Conservation (phyloP, 2,113 vertebrate genomes). For the Elephantulus edwardii region DNA sequence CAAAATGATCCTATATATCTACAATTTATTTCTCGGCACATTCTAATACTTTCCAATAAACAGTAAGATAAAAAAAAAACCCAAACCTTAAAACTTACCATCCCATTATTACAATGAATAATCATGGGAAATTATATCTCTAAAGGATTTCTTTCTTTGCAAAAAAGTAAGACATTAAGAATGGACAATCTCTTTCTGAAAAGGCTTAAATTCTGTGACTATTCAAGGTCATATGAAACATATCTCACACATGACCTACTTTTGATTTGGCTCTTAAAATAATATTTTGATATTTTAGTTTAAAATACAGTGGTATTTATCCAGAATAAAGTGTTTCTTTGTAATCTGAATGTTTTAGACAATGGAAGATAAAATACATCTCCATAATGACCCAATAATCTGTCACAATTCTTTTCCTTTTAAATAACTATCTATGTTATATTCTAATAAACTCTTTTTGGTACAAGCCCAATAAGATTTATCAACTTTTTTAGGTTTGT, state of each 20-base stretch:
- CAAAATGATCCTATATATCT: not conserved
- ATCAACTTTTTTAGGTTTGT: not conserved
- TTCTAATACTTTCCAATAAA: slow-evolving; percentile 31
- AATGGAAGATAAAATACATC: not conserved
- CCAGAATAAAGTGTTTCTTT: not conserved
- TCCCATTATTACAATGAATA: not conserved
- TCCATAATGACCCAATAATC: not conserved
- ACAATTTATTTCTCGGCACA: not conserved
- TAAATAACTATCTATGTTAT: not conserved
- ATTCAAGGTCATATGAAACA: not conserved
- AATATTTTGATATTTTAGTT: not conserved
- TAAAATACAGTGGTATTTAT: not conserved
- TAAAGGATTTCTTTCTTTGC: not conserved
- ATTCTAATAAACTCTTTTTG: not conserved
- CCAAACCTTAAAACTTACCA: slow-evolving; percentile 37
- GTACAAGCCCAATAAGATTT: not conserved
- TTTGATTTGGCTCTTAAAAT: slow-evolving; percentile 14
- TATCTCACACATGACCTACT: not conserved
- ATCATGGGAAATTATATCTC: not conserved
- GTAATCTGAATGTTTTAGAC: not conserved
- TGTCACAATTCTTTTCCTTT: not conserved
- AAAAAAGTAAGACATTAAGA: not conserved
- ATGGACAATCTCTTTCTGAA: not conserved
- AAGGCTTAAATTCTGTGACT: not conserved
- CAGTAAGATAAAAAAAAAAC: not conserved